Evolutionary conservation across 2,797 vertebrate genomes (phyloP).

Genomic region (Vipera ursinii): DNA sequence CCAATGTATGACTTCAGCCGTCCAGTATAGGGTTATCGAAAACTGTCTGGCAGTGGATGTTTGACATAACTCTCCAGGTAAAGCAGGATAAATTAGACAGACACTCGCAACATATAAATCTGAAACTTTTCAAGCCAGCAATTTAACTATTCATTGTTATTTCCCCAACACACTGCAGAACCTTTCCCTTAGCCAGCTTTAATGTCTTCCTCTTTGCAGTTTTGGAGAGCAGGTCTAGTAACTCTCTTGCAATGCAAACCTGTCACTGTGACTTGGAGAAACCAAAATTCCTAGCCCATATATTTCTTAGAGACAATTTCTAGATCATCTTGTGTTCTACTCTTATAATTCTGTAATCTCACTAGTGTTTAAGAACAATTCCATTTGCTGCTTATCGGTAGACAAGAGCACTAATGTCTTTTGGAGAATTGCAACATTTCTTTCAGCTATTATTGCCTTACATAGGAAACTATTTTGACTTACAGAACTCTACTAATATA

Average conservation of each 20-base stretch:
- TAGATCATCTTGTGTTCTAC: background rate
- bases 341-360: background rate
- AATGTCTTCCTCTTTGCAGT: background rate
- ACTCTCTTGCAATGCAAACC: background rate
- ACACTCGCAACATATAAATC: background rate
- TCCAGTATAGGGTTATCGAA: background rate
- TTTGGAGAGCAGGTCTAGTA: background rate
- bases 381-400: background rate
- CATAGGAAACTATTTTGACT: background rate
- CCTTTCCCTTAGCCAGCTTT: background rate
- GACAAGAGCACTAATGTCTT: background rate
- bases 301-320: background rate
- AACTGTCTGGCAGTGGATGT: background rate
- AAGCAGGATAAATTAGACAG: background rate
- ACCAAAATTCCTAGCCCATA: background rate
- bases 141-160: background rate
- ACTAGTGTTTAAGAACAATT: background rate
- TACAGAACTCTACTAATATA: background rate
- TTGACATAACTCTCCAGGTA: background rate
- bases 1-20: background rate
- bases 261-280: background rate
- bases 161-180: background rate
- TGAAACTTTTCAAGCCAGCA: background rate
- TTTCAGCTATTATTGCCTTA: background rate
- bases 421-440: background rate